Evolutionary conservation across 2,113 vertebrate species (phyloP).

Genomic region (Pelecanoides urinatrix): DNA sequence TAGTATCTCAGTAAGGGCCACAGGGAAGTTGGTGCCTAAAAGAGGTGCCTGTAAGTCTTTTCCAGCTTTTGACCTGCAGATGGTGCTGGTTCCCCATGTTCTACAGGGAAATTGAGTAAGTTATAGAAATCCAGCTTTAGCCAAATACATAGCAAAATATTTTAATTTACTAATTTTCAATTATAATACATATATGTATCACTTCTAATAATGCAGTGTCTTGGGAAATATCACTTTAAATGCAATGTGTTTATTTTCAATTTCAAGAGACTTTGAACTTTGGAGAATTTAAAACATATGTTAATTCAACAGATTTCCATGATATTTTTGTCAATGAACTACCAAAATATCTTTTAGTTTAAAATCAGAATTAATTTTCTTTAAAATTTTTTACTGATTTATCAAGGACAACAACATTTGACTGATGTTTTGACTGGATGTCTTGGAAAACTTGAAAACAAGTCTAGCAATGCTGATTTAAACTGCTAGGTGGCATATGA

Average conservation of each 20-base stretch:
- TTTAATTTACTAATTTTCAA: not conserved
- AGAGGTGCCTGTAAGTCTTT: not conserved
- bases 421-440: not conserved
- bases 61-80: not conserved
- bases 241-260: not conserved
- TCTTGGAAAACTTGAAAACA: not conserved
- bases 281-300: not conserved
- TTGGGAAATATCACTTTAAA: not conserved
- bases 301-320: not conserved
- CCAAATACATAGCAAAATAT: not conserved
- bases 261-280: not conserved
- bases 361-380: not conserved
- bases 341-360: not conserved
- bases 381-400: not conserved
- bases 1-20: not conserved
- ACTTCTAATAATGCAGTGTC: not conserved
- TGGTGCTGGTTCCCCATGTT: not conserved
- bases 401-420: not conserved
- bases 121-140: not conserved
- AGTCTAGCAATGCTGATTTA: not conserved
- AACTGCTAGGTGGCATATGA: not conserved
- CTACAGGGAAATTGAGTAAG: not conserved
- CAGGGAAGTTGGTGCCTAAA: not conserved
- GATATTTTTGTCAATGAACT: not conserved
- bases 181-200: not conserved